Base-by-base conservation (phyloP, 2,888 invertebrate species). In the Eupithecia dodoneata region DNA sequence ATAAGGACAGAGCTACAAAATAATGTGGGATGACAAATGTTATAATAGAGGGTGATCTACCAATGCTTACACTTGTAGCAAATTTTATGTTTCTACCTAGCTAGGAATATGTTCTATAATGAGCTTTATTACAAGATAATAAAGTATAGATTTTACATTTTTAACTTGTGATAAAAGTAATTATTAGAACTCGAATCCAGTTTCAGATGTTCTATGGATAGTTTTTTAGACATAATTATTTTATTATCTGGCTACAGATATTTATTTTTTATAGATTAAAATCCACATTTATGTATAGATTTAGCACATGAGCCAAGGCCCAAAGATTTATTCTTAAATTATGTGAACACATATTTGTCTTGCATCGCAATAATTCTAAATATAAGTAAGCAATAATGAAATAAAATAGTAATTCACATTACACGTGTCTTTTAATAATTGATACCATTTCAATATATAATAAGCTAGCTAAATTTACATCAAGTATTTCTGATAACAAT, bases 241-340 rank as follows among this genome's bases (percentile, higher is more conserved):
- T 5, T 65, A 65, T 66, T 65, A 65, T 66, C 66, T 66, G 66
- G 66, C 42, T 66, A 66, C 66, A 66, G 66, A 72, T 72, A 69
- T 69, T 74, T 74, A 74, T 74, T 74, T 74, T 73, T 55, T 74
- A 74, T 45, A 72, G 66, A 15, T 66, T 7, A 42, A 4, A 30
- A 41, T 66, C 42, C 66, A 66, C 41, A 42, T 66, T 42, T 66
- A 42, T 63, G 63, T 30, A 66, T 66, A 66, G 41, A 65, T 65
- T 41, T 65, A 41, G 65, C 55, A 42, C 66, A 42, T 15, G 10
- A 66, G 9, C 42, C 41, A n/a, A 44, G 30, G 67, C 67, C 67
- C 73, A 73, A 72, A 72, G 72, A 72, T 44, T 15, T 59, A 44
- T 72, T 45, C 42, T 67, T 18, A 15, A 55, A 72, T 18, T 59